Evolutionary conservation across 2,888 invertebrate species (phyloP), one percentile per base, ranked within the genome.

Genomic region (Merodon equestris): DNA sequence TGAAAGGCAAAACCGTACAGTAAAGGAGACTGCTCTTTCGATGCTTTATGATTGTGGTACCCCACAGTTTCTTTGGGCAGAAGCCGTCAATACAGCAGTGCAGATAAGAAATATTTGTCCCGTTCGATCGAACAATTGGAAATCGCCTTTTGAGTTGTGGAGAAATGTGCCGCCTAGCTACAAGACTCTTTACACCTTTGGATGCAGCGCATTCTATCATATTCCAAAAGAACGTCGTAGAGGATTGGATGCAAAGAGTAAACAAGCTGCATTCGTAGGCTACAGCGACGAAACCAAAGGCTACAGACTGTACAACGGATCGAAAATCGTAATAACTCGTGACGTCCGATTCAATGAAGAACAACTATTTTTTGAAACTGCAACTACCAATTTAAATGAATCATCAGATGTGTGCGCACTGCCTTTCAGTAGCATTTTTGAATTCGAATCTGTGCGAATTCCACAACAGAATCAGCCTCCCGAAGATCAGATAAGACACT

Each of bases 181-280:
- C 27, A 58, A 14, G 15, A 27, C 27, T 27, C 27, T 27, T 27
- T 67, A 58, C 44, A 57, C 42, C 50, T 67, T 67, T 45, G 57
- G 50, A 12, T 67, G 42, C 51, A 42, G 53, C 44, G 45, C 44
- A 5, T 63, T 53, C 18, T 61, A 61, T 4, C 61, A 50, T 36
- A 61, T 61, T 12, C 50, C 61, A 15, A 67, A 68, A 38, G 51
- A 40, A 51, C 57, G 50, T 54, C 66, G 66, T 9, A 45, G 27
- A 40, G 56, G 40, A 9, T 40, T 66, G 9, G 66, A 66, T 48
- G 27, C 27, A 27, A 27, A 27, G 7, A 27, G 47, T 64, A 56
- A 48, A 19, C 47, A 36, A 9, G 48, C 57, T 57, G 50, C 48
- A 10, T 54, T 67, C 13, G 67, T 67, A 2, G 48, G 67, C 4